These are phyloP conservation scores for Pongo pygmaeus DNA, from an alignment of 2,113 vertebrate species.

Conservation along the genomic window DNA sequence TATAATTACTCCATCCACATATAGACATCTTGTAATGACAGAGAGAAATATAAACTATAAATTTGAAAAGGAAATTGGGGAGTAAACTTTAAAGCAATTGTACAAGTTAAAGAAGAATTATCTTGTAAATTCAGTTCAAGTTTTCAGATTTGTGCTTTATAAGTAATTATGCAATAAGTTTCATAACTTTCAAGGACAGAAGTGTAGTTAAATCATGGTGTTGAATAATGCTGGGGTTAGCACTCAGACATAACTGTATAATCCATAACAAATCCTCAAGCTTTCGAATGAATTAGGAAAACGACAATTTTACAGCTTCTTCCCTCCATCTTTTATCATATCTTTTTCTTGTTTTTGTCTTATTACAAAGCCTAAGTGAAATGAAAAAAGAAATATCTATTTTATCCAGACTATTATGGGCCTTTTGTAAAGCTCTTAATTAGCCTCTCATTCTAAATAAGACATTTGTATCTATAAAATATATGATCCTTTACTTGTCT, in stretches of 20 bases:
- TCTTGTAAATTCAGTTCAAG: neutral
- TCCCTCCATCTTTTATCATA: neutral
- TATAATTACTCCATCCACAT: neutral
- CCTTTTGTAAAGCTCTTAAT: neutral
- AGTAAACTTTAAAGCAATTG: neutral
- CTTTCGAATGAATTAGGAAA: neutral
- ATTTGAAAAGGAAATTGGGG: neutral
- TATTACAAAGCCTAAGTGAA: neutral
- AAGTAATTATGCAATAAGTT: neutral
- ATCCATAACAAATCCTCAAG: neutral
- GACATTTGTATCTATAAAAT: neutral
- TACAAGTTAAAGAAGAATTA: neutral
- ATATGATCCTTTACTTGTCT: neutral
- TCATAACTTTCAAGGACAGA: neutral
- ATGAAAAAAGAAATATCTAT: neutral
- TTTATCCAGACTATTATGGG: neutral
- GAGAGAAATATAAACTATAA: neutral
- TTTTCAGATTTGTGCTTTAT: neutral
- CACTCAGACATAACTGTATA: neutral
- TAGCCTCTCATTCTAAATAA: neutral
- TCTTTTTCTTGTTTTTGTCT: neutral
- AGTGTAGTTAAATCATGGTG: neutral
- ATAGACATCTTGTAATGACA: neutral
- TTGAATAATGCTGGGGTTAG: neutral
- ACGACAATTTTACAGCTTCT: neutral